phyloP scores from a whole-genome alignment of 2,888 invertebrate species.

The Tenthredo distinguenda region DNA sequence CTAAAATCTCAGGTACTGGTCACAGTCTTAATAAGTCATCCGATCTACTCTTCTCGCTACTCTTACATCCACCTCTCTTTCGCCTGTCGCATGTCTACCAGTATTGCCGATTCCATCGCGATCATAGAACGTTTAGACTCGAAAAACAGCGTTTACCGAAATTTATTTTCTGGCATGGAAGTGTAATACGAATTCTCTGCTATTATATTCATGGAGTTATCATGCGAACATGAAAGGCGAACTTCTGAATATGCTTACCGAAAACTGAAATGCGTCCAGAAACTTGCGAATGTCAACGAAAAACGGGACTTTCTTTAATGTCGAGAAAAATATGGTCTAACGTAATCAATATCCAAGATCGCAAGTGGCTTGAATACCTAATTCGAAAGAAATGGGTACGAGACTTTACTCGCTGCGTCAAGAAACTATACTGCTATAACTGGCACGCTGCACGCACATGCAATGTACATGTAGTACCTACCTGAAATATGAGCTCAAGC shows the following conservation, averaged over 20 bases:
- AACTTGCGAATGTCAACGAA: not conserved
- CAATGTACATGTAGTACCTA: not conserved
- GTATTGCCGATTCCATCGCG: not conserved
- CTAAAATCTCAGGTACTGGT: constrained; percentile 22
- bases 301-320: not conserved
- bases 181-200: not conserved
- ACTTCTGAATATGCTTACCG: not conserved
- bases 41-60: not conserved
- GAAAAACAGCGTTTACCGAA: not conserved
- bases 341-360: constrained; percentile 11
- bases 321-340: not conserved
- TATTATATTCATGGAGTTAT: not conserved
- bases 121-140: not conserved
- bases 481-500: not conserved
- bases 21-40: not conserved
- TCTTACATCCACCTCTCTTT: not conserved
- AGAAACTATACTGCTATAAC: not conserved
- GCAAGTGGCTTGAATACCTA: constrained; percentile 3
- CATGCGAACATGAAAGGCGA: not conserved
- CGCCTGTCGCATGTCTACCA: not conserved
- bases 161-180: not conserved
- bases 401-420: constrained; percentile 15
- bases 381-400: not conserved
- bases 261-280: not conserved
- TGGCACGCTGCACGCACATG: constrained; percentile 23